These are phyloP conservation scores for Muntiacus reevesi DNA, from an alignment of 2,113 vertebrate genomes.

Conservation along the genomic window DNA sequence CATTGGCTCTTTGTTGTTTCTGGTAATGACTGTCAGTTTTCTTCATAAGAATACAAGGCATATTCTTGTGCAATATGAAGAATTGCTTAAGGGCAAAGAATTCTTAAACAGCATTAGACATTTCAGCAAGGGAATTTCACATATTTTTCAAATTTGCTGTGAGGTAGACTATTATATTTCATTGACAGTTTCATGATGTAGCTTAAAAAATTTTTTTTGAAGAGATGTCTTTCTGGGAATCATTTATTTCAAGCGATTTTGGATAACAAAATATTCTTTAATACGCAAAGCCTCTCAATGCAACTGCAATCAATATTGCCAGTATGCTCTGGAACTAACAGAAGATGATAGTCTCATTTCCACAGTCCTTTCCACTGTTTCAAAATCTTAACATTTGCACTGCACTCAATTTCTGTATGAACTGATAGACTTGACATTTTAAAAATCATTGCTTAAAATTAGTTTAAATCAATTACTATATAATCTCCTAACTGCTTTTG, in stretches of 20 bases:
- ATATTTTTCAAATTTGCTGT: conserved; percentile 81
- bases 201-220: conserved; percentile 47
- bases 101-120: conserved; percentile 59
- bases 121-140: conserved; percentile 73
- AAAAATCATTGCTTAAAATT: conserved; percentile 88
- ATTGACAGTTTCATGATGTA: conserved; percentile 72
- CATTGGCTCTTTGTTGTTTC: conserved; percentile 61
- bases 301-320: conserved; percentile 84
- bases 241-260: conserved; percentile 52
- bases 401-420: conserved; percentile 74
- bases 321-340: conserved; percentile 81
- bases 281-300: conserved; percentile 71
- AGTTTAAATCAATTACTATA: conserved; percentile 83
- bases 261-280: conserved; percentile 42
- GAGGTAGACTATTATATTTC: conserved; percentile 76
- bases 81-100: conserved; percentile 61
- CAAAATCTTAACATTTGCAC: conserved; percentile 84
- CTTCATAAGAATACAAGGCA: conserved; percentile 11
- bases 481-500: conserved; percentile 88
- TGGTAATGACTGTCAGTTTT: conserved; percentile 43
- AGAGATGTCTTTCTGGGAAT: conserved; percentile 58
- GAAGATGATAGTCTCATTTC: conserved; percentile 80
- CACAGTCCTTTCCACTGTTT: conserved; percentile 84
- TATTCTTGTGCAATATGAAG: conserved; percentile 3
- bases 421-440: conserved; percentile 82